A percentile compares a stretch with the other conserved stretches of the same genome.
phyloP scores from a whole-genome alignment of 2,113 vertebrate genomes.

The Colaptes auratus region DNA sequence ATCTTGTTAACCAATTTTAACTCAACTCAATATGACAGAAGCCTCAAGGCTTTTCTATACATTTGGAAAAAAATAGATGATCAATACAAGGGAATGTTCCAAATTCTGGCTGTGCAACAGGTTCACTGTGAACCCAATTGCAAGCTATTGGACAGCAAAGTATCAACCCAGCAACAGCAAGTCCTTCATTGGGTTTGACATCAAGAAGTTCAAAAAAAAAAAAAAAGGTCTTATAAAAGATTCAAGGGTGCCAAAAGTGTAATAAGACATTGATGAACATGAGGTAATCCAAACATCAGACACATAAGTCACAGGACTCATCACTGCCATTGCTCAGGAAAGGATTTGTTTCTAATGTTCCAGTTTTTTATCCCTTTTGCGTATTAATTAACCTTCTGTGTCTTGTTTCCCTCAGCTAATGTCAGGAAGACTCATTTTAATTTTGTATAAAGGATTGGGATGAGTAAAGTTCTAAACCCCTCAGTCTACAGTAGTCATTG shows the following conservation, averaged over 20 bases:
- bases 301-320: not conserved
- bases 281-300: not conserved
- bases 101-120: not conserved
- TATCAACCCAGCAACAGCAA: not conserved
- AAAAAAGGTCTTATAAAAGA: not conserved
- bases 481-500: not conserved
- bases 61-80: not conserved
- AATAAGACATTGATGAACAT: not conserved
- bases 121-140: not conserved
- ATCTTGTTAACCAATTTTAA: not conserved
- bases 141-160: not conserved
- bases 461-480: not conserved
- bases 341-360: not conserved
- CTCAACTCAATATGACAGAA: not conserved
- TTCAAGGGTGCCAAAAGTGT: not conserved
- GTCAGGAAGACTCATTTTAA: not conserved
- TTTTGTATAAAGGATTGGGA: not conserved
- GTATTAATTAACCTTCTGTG: not conserved
- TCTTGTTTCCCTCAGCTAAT: not conserved
- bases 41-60: not conserved
- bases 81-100: not conserved
- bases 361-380: not conserved
- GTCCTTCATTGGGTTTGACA: not conserved
- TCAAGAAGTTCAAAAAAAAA: not conserved
- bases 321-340: not conserved